Evolutionary conservation across 2,113 vertebrate genomes (phyloP).

Genomic region (Poecilia latipinna): DNA sequence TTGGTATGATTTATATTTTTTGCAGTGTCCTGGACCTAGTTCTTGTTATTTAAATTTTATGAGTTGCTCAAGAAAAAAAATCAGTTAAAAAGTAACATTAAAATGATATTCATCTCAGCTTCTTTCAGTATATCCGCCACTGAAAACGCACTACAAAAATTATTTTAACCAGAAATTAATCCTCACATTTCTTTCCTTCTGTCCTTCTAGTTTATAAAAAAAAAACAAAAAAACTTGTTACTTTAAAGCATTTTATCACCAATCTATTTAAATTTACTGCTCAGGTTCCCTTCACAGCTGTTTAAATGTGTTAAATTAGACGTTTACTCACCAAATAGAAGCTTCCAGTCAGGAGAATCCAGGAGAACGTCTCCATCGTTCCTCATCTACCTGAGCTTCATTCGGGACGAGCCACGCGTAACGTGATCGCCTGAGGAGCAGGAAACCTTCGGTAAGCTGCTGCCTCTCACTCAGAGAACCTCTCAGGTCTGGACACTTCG

Average conservation of each 20-base stretch:
- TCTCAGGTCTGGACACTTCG: conserved; percentile 21
- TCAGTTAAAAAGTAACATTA: too few species aligned
- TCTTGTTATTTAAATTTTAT: background rate
- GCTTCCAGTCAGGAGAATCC: conserved; percentile 84
- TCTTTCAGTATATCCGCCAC: too few species aligned
- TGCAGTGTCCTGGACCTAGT: background rate
- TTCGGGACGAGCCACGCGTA: conserved; percentile 10
- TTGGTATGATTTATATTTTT: too few species aligned
- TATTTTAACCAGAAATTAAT: background rate
- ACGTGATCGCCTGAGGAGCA: background rate
- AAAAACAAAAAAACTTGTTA: background rate
- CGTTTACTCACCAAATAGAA: conserved; percentile 81
- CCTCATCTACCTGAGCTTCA: conserved; percentile 21
- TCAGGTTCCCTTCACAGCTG: background rate
- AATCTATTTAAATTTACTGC: background rate
- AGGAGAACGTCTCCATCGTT: conserved; percentile 78
- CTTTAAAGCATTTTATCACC: background rate
- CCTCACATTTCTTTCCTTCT: too few species aligned
- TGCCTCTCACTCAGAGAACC: conserved; percentile 42
- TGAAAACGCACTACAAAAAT: background rate
- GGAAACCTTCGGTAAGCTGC: conserved; percentile 15
- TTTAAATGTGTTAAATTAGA: background rate
- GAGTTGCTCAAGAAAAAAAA: background rate
- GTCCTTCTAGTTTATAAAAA: background rate
- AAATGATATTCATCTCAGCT: too few species aligned